Evolutionary conservation across 2,113 vertebrate genomes (phyloP), one percentile per base, ranked within the genome.

Genomic region (Vimba vimba): DNA sequence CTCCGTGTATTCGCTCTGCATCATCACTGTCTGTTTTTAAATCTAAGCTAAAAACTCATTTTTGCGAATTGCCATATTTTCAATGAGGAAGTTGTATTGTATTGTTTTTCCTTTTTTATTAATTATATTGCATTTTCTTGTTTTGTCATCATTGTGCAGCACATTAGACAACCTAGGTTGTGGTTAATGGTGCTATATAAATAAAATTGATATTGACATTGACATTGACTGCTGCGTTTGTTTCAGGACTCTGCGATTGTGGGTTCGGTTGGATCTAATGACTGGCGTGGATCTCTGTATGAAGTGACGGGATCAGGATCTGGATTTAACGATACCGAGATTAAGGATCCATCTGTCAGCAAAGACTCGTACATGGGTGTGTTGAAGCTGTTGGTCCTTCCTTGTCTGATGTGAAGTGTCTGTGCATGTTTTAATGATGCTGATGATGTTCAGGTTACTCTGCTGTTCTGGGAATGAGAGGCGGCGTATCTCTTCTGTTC

Each of bases 361-460:
- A 36, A 78, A 7, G 82, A 85, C 52, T 86, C 85, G 0, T 89
- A 89, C 78, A 71, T 85, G 23, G 88, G 88, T 89, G 64, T 9
- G 27, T 50, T 69, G n/a, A 11, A 11, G 79, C 4, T 10, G 17
- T n/a, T 45, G 12, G 6, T 17, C 21, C 25, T 45, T 15, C 27
- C n/a, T 8, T 30, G 45, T 15, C n/a, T 76, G 13, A 52, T 36
- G 25, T 71, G 45, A n/a, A 21, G 45, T 17, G 66, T 23, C 15
- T 69, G 17, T 82, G 64, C 7, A 3, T 57, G 11, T 83, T 55
- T 57, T 27, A 33, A 47, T 55, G 50, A 57, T 0, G 64, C 43
- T 9, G 25, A 57, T 71, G 47, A 12, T 85, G 27, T 85, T 86
- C 86, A 95, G 95, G 95, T 86, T 95, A 95, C 84, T 92, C 93